Evolutionary conservation across 2,113 vertebrate species (phyloP).

Genomic region (Neopipo cinnamomea): DNA sequence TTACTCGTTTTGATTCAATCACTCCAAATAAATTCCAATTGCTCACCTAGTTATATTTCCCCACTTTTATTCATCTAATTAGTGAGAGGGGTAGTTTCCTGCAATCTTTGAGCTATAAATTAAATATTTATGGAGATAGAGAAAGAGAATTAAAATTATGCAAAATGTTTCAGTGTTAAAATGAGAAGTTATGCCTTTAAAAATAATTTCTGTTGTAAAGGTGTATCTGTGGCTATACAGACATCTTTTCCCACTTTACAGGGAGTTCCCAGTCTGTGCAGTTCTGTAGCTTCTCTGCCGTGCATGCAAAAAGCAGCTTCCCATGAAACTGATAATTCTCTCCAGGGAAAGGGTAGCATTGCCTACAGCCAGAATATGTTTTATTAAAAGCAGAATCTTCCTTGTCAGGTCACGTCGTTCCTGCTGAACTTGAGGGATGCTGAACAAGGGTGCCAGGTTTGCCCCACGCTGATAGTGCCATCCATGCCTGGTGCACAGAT

Average conservation of each 20-base stretch:
- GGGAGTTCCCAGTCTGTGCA: background rate
- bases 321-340: background rate
- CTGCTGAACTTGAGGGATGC: background rate
- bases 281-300: background rate
- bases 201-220: background rate
- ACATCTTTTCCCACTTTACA: background rate
- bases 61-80: background rate
- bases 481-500: slow-evolving; percentile 12
- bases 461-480: background rate
- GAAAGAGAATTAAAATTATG: background rate
- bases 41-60: background rate
- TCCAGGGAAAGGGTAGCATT: background rate
- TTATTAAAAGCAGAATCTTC: slow-evolving; percentile 29
- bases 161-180: background rate
- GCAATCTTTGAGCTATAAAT: background rate
- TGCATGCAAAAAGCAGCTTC: background rate
- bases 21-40: background rate
- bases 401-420: background rate
- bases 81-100: background rate
- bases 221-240: background rate
- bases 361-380: slow-evolving; percentile 9
- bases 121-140: background rate
- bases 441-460: background rate
- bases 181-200: background rate
- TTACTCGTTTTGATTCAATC: background rate